These are phyloP conservation scores for Hippopotamyrus pictus DNA, from an alignment of 2,797 vertebrate species.

Conservation along the genomic window DNA sequence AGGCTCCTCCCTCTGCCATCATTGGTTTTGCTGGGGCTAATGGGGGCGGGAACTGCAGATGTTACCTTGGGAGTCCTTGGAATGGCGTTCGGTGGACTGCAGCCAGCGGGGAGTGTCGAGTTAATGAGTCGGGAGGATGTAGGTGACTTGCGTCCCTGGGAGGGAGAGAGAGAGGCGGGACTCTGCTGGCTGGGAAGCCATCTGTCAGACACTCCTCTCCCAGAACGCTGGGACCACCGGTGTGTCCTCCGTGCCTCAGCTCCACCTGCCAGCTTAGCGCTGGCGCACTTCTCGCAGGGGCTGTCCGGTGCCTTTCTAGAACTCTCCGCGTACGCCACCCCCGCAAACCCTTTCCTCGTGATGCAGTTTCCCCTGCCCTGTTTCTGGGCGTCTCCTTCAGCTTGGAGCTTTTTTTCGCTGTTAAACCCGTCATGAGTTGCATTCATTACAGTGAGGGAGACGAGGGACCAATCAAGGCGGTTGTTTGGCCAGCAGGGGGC, in stretches of 20 bases:
- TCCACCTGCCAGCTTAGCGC: not conserved
- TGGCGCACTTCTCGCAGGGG: not conserved
- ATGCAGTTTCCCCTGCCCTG: not conserved
- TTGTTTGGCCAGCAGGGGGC: not conserved
- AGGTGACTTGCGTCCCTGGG: constrained; percentile 22
- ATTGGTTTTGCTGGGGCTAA: not conserved
- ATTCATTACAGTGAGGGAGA: not conserved
- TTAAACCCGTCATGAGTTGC: not conserved
- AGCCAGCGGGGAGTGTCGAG: constrained; percentile 23
- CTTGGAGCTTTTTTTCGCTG: not conserved
- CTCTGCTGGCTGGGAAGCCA: not conserved
- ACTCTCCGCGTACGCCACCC: not conserved
- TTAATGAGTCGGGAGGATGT: constrained; percentile 43
- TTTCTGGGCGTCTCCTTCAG: not conserved
- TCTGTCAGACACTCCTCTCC: not conserved
- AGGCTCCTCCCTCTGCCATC: not conserved
- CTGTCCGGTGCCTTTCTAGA: not conserved
- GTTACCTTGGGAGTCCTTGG: constrained; percentile 32
- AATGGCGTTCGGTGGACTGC: constrained; percentile 24
- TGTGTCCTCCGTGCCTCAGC: not conserved
- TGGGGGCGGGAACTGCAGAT: not conserved
- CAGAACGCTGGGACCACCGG: not conserved
- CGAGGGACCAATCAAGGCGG: not conserved
- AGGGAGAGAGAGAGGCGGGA: not conserved
- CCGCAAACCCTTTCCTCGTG: not conserved